A percentile compares a stretch with the other conserved stretches of the same genome.
phyloP scores from a whole-genome alignment of 2,113 vertebrate species.

The Lophochroa leadbeateri region DNA sequence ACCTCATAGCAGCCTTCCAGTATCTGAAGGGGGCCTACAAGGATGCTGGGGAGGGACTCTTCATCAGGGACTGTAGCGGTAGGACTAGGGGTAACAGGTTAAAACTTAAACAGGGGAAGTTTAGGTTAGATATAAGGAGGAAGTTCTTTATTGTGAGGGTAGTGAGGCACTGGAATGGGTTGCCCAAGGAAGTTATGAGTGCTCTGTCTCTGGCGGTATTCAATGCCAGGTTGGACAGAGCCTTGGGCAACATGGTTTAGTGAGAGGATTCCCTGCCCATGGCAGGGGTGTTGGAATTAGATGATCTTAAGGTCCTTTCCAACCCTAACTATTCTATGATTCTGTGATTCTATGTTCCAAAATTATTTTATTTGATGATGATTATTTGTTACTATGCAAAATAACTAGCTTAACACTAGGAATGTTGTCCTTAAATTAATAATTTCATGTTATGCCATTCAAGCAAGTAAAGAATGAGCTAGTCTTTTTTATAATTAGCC shows the following conservation, averaged over 20 bases:
- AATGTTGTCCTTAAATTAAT: background rate
- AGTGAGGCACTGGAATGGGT: background rate
- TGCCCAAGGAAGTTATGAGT: background rate
- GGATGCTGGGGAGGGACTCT: background rate
- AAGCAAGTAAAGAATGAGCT: background rate
- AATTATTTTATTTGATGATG: conserved; percentile 16
- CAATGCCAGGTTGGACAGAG: background rate
- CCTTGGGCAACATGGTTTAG: background rate
- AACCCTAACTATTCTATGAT: background rate
- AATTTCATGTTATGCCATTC: background rate
- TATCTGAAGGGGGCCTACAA: background rate
- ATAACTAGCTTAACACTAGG: background rate
- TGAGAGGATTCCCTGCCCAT: background rate
- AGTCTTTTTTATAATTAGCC: background rate
- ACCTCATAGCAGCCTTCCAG: background rate
- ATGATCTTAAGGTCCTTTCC: background rate
- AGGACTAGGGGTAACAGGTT: background rate
- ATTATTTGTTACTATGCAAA: conserved; percentile 2
- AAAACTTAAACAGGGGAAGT: background rate
- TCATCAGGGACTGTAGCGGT: background rate
- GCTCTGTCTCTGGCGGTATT: background rate
- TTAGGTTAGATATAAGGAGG: background rate
- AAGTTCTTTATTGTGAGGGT: too few relatives aligned
- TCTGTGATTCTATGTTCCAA: background rate
- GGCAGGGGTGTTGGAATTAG: background rate